Evolutionary conservation across 1,140 invertebrate species (phyloP).

Genomic region (Rhopalosiphum padi): DNA sequence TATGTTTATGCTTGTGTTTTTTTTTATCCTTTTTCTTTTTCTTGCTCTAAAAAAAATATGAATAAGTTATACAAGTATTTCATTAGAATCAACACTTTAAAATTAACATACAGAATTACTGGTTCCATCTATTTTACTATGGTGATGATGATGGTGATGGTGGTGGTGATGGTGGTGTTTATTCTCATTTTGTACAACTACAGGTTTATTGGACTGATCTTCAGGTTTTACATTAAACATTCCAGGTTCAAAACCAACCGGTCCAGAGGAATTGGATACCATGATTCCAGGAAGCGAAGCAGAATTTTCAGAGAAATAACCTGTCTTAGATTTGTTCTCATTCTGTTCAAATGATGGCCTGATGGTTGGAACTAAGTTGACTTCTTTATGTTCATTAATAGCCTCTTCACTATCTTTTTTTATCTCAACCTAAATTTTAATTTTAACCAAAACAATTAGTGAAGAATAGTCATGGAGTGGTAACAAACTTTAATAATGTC

Average conservation of each 20-base stretch:
- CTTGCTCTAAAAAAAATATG: constrained; percentile 64
- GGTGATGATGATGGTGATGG: constrained; percentile 42
- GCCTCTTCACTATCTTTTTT: constrained; percentile 60
- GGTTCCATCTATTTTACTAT: constrained; percentile 62
- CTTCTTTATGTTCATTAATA: constrained; percentile 51
- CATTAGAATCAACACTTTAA: constrained; percentile 59
- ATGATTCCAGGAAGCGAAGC: constrained; percentile 75
- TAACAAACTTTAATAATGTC: background rate
- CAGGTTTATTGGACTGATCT: background rate
- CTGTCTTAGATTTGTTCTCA: constrained; percentile 67
- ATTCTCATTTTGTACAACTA: constrained; percentile 28
- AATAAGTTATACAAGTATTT: constrained; percentile 32
- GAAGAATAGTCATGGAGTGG: background rate
- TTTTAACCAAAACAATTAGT: background rate
- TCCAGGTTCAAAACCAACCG: constrained; percentile 78
- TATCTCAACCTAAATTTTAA: constrained; percentile 40
- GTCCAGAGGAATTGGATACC: constrained; percentile 64
- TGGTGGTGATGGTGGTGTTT: constrained; percentile 42
- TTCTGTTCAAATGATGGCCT: constrained; percentile 62
- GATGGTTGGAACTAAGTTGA: constrained; percentile 44
- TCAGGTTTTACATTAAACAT: constrained; percentile 73
- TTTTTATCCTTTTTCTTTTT: constrained; percentile 85
- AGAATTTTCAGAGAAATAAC: constrained; percentile 79
- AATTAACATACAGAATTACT: constrained; percentile 68
- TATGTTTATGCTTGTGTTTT: constrained; percentile 82